Base-by-base conservation (phyloP, 2,888 invertebrate species). In the Microctonus brassicae region DNA sequence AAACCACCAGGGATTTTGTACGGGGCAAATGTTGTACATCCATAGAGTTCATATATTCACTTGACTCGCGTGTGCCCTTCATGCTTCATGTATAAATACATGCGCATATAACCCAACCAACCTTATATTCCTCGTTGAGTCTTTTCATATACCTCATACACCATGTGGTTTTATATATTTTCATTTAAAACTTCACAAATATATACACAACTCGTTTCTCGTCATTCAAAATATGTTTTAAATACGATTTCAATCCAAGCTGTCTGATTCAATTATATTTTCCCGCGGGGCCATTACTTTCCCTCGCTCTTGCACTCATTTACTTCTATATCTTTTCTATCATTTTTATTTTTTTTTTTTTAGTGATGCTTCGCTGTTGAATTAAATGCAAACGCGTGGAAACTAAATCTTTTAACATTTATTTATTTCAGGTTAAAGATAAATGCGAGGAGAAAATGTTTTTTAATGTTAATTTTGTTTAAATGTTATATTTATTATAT, bases 161-260 rank as follows among this genome's bases (percentile, higher is more conserved):
- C 60, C 24, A 26, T 63, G 63, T 52, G 63, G 52, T 62, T 62
- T 62, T 62, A 62, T 62, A 42, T 62, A 39, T 47, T 47, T 47
- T 63, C 47, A 42, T 26, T 47, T 63, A 47, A 63, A 47, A 24
- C 29, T 29, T 47, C 5, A 5, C 42, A n/a, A 7, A 47, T 17
- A n/a, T 7, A 47, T n/a, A 47, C 17, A 47, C 47, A 47, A 47
- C 47, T 47, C 47, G 47, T 47, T 47, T 47, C 47, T 63, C 17
- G 63, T 63, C 52, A 63, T 63, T 63, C 47, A 63, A 52, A 60
- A n/a, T 47, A 63, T 42, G 20, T 17, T 63, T 63, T 63, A 24
- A 63, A 47, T 63, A 33, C 17, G 29, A 26, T 63, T 29, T 63
- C 17, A 47, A 47, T 42, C 13, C 29, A 34, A 61, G 22, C n/a